Evolutionary conservation across 2,113 vertebrate species (phyloP).

Genomic region (Equus przewalskii): DNA sequence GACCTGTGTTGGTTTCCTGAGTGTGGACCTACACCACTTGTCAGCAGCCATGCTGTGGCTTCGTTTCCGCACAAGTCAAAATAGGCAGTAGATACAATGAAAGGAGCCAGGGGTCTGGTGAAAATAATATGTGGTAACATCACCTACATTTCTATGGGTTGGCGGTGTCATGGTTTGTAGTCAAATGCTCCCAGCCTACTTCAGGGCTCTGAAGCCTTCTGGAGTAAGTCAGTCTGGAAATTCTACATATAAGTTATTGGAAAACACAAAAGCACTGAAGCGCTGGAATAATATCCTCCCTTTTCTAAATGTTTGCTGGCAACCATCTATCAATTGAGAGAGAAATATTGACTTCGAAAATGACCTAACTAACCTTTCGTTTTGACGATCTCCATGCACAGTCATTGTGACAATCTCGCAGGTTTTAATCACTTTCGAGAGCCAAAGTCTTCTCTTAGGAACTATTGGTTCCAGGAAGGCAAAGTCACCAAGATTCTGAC

Average conservation of each 20-base stretch:
- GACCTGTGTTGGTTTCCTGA: too few species aligned
- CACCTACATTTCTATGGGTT: background rate
- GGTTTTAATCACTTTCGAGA: background rate
- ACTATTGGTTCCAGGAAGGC: background rate
- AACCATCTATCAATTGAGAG: background rate
- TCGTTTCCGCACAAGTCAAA: background rate
- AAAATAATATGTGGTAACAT: background rate
- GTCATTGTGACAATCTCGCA: accelerated
- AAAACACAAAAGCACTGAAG: background rate
- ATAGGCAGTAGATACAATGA: background rate
- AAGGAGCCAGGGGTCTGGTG: background rate
- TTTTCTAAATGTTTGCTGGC: background rate
- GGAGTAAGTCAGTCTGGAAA: background rate
- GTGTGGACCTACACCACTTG: too few species aligned
- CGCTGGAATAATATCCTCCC: background rate
- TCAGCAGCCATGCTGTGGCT: background rate
- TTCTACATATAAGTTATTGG: background rate
- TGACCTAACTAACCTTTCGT: background rate
- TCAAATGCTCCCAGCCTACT: background rate
- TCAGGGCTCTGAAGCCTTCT: background rate
- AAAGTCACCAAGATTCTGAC: background rate
- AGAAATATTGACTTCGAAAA: background rate
- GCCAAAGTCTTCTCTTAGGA: background rate
- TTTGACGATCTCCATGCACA: background rate
- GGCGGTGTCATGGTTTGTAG: background rate